Percentiles rank a stretch among this genome's conserved stretches.
Conservation (phyloP, 2,888 invertebrate genomes). For the Napeogenes inachia region DNA sequence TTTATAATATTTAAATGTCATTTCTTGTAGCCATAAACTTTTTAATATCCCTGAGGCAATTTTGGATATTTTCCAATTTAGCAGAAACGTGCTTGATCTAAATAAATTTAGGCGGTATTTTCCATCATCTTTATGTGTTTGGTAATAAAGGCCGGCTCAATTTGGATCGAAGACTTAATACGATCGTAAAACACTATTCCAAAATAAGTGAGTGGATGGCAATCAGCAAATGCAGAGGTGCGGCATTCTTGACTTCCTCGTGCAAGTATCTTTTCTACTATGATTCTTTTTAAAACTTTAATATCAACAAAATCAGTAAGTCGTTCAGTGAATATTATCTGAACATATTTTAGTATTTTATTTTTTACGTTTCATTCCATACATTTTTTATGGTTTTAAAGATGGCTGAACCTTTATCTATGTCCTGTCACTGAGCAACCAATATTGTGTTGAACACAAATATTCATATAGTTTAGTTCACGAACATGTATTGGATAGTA, state of each 20-base stretch:
- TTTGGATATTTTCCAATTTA: conserved; percentile 27
- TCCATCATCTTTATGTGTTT: conserved; percentile 37
- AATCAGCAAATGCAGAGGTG: conserved; percentile 29
- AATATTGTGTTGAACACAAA: neutral
- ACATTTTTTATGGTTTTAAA: no score
- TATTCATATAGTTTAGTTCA: neutral
- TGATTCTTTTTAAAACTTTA: neutral
- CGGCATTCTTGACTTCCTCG: conserved; percentile 10
- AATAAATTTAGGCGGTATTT: conserved; percentile 39
- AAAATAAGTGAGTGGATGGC: conserved; percentile 34
- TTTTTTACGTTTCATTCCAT: no score
- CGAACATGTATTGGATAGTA: neutral
- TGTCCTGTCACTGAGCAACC: no score
- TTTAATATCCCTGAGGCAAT: conserved; percentile 15
- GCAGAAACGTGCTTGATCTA: conserved; percentile 24
- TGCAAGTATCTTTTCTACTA: neutral
- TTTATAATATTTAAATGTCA: neutral
- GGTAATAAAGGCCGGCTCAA: conserved; percentile 38
- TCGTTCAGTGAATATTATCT: no score
- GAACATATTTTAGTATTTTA: no score
- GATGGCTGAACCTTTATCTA: no score
- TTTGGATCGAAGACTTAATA: conserved; percentile 38
- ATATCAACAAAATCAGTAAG: neutral
- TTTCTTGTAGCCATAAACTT: conserved; percentile 9
- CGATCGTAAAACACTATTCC: conserved; percentile 38